phyloP scores from a whole-genome alignment of 2,797 vertebrate species.

The Microhierax caerulescens region DNA sequence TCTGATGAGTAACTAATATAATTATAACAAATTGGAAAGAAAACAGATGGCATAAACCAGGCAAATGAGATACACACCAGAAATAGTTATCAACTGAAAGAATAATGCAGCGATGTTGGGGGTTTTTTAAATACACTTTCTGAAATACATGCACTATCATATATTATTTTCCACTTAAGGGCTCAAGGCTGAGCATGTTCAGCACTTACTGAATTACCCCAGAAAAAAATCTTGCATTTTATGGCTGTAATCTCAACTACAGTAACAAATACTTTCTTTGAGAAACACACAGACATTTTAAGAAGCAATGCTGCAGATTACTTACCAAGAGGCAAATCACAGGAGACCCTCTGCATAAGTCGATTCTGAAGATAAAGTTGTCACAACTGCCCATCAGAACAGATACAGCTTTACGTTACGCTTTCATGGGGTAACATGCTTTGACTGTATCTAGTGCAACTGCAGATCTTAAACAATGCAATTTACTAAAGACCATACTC shows the following conservation, averaged over 20 bases:
- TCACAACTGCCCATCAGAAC: not conserved
- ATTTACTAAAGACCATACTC: not conserved
- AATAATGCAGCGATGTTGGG: constrained; percentile 22
- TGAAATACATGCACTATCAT: not conserved
- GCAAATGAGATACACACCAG: constrained; percentile 64
- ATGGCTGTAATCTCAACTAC: constrained; percentile 36
- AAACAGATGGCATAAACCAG: constrained; percentile 55
- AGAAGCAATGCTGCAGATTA: constrained; percentile 8
- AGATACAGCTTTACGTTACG: not conserved
- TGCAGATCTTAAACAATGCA: not conserved
- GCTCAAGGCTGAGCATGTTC: not conserved
- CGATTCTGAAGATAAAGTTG: constrained; percentile 4
- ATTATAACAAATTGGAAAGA: constrained; percentile 62
- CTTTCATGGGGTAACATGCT: not conserved
- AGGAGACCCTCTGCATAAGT: not conserved
- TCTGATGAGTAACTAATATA: constrained; percentile 46
- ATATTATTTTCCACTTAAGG: not conserved
- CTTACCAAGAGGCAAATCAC: not conserved
- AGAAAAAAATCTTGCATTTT: not conserved
- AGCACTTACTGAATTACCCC: not conserved
- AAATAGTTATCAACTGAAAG: constrained; percentile 42
- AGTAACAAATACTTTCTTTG: constrained; percentile 44
- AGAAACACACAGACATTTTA: not conserved
- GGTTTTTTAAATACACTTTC: not conserved
- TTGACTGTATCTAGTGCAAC: not conserved